Conservation (phyloP, 2,888 invertebrate genomes). For the Stegophylla sp. region DNA sequence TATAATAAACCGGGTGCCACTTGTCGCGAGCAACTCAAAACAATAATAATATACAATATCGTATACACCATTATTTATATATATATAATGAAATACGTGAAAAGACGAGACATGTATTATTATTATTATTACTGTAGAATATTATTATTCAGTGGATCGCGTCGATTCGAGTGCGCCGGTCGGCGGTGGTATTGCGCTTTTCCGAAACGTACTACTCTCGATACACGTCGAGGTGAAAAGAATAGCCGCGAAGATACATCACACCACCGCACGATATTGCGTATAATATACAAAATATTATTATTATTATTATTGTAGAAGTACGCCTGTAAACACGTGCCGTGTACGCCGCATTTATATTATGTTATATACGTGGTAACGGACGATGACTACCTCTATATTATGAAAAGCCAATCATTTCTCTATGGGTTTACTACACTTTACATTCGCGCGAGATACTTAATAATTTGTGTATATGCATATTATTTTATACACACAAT, state of each 20-base stretch:
- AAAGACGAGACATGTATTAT: not conserved
- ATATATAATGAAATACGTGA: not conserved
- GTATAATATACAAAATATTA: not conserved
- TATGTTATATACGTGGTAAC: not conserved
- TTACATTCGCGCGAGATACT: not conserved
- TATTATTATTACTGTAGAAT: no score
- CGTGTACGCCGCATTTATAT: no score
- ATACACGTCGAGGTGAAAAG: not conserved
- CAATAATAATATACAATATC: no score
- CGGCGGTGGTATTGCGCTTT: conserved; percentile 23
- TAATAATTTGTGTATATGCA: not conserved
- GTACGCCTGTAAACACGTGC: not conserved
- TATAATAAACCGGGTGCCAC: not conserved
- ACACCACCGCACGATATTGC: not conserved
- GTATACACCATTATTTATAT: not conserved
- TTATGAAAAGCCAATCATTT: conserved; percentile 42
- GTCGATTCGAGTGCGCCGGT: conserved; percentile 23
- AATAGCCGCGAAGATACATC: conserved; percentile 31
- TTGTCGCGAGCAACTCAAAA: not conserved
- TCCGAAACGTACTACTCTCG: conserved; percentile 32
- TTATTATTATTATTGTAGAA: not conserved
- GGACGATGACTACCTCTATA: conserved; percentile 17
- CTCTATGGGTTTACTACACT: not conserved
- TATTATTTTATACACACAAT: no score
- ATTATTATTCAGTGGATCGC: conserved; percentile 26